These are phyloP conservation scores for Lanius collurio DNA, from an alignment of 2,113 vertebrate species.

Conservation along the genomic window DNA sequence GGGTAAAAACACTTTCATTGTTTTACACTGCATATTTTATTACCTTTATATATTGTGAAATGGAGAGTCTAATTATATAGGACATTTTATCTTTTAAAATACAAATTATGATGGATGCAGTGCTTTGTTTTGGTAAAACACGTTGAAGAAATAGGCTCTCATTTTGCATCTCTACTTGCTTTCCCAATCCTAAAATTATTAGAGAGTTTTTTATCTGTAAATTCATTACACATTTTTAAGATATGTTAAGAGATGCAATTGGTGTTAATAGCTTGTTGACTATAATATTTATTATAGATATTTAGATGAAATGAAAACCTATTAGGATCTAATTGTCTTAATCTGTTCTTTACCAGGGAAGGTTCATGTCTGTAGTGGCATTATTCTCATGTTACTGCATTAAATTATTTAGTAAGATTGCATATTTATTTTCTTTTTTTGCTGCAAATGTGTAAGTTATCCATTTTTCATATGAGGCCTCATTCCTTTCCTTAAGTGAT, in stretches of 20 bases:
- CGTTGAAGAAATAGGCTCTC: not conserved
- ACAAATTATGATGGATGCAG: not conserved
- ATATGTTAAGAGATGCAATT: not conserved
- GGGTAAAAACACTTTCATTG: conserved; percentile 70
- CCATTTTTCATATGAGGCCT: not conserved
- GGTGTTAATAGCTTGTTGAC: not conserved
- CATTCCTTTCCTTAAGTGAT: not conserved
- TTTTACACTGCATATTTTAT: not conserved
- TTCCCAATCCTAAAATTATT: not conserved
- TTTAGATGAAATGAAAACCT: not conserved
- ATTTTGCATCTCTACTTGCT: not conserved
- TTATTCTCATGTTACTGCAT: not conserved
- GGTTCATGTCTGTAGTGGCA: not conserved
- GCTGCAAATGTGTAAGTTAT: not conserved
- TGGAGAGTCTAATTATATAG: not conserved
- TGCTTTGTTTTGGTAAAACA: not conserved
- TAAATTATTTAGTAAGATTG: not conserved
- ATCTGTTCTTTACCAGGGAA: not conserved
- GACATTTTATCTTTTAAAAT: not conserved
- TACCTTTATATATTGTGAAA: not conserved
- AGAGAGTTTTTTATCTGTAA: not conserved
- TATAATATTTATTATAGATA: not conserved
- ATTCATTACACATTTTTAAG: not conserved
- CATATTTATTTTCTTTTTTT: not conserved
- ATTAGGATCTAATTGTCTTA: not conserved